Base-by-base conservation (phyloP, 1,140 invertebrate species). In the Drosophila varians region DNA sequence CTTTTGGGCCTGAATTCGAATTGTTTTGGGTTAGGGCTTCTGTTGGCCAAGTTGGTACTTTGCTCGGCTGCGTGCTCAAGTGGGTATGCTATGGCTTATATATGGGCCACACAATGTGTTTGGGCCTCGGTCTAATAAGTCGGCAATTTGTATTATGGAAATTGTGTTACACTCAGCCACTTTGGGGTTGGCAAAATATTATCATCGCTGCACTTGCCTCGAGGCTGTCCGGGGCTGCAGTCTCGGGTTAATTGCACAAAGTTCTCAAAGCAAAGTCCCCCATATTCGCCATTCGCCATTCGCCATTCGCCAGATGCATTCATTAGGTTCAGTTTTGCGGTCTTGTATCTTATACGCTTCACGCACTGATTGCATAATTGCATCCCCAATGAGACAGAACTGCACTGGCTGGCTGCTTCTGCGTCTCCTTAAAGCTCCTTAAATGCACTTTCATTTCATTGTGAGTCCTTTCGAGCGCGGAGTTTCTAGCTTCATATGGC, bases 381-480 rank as follows among this genome's bases (percentile, higher is more conserved):
- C 12, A 40, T 43, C 34, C 52, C 62, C 58, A 78, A 62, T 78
- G 72, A 64, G 49, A 40, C 25, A 45, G 28, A 73, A 49, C 52
- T 52, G 54, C 56, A 78, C 47, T 43, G 49, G 31, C 4, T 3
- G n/a, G 8, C n/a, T 52, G 4, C 36, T 18, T 38, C 14, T 14
- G 18, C 12, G 25, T 25, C 28, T n/a, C n/a, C n/a, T 68, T 69
- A 69, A 55, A 58, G 54, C 36, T 69, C 54, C 42, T 75, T 36
- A 74, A 83, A 83, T 61, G 75, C 56, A 68, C 68, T 83, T 74
- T 70, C 77, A 70, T 74, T 77, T 61, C 57, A 73, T 62, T 69
- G 46, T 73, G 36, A 16, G 14, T 6, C n/a, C 7, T 12, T 16
- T 12, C 12, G 12, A 21, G 52, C 19, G 16, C 14, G 38, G 23